These are phyloP conservation scores for Myopa testacea DNA, from an alignment of 2,888 invertebrate genomes.

Conservation along the genomic window DNA sequence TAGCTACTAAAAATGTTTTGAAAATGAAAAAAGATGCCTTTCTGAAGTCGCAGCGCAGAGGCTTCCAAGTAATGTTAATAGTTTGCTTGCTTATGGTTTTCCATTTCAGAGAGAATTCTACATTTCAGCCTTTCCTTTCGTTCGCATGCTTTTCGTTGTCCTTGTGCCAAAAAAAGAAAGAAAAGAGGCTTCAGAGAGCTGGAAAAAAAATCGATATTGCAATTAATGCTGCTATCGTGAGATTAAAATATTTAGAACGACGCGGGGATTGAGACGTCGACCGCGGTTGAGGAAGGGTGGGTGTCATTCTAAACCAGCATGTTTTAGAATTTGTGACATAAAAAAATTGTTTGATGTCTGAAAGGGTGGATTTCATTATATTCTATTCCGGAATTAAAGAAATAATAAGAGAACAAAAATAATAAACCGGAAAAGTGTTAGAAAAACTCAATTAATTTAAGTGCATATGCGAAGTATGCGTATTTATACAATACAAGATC, in stretches of 20 bases:
- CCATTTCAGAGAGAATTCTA: constrained; percentile 30
- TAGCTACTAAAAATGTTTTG: constrained; percentile 9
- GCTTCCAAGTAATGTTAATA: constrained; percentile 16
- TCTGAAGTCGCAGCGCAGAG: neutral
- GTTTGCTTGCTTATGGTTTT: constrained; percentile 2
- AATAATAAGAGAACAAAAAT: neutral
- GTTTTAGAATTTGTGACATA: neutral
- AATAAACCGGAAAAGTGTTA: neutral
- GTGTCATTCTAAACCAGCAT: neutral
- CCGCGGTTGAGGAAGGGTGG: neutral
- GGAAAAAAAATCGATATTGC: constrained; percentile 60
- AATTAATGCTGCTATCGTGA: constrained; percentile 55
- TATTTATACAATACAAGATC: neutral
- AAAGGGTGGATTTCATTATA: neutral
- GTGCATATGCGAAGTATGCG: neutral
- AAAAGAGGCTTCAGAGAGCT: constrained; percentile 22
- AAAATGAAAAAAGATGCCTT: constrained; percentile 19
- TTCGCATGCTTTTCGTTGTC: constrained; percentile 42
- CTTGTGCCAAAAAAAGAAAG: constrained; percentile 44
- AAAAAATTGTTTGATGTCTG: neutral
- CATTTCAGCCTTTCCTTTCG: constrained; percentile 38
- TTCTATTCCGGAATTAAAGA: neutral
- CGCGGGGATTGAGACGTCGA: neutral
- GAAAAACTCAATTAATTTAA: neutral
- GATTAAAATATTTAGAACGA: constrained; percentile 8